These are phyloP conservation scores for Mastomys natalensis DNA, from an alignment of 2,113 vertebrate genomes.

Conservation along the genomic window DNA sequence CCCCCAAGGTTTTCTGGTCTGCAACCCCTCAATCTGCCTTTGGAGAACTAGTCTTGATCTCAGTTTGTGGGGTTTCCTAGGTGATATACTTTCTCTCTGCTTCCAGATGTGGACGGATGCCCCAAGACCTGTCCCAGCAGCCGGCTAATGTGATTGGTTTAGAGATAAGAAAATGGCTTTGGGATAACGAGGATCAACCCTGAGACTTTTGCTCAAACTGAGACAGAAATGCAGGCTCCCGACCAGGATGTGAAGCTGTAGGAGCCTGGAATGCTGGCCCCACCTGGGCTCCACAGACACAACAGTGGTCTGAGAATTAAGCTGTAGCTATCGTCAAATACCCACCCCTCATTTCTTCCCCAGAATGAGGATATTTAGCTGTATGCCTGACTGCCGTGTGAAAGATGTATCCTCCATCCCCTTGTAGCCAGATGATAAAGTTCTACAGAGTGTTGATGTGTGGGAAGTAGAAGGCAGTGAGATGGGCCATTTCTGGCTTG, in stretches of 20 bases:
- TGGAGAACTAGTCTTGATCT: background rate
- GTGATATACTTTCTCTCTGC: background rate
- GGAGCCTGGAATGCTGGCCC: background rate
- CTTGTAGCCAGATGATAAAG: background rate
- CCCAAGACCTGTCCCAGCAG: background rate
- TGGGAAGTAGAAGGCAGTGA: background rate
- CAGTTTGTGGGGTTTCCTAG: background rate
- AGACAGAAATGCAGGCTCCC: background rate
- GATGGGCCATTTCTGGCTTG: background rate
- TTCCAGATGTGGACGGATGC: background rate
- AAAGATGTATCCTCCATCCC: background rate
- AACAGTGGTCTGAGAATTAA: background rate
- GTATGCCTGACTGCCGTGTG: background rate
- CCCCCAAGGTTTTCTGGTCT: background rate
- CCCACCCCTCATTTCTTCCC: background rate
- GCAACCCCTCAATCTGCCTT: background rate
- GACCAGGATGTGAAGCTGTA: background rate
- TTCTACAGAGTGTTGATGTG: background rate
- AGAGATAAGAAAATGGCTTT: background rate
- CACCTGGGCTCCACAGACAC: background rate
- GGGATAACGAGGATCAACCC: background rate
- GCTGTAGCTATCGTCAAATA: slow-evolving; percentile 3
- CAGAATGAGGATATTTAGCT: slow-evolving; percentile 44
- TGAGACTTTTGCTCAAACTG: background rate
- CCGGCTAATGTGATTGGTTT: background rate